Conservation (phyloP, 2,888 invertebrate genomes). For the Cantharis flavilabris region DNA sequence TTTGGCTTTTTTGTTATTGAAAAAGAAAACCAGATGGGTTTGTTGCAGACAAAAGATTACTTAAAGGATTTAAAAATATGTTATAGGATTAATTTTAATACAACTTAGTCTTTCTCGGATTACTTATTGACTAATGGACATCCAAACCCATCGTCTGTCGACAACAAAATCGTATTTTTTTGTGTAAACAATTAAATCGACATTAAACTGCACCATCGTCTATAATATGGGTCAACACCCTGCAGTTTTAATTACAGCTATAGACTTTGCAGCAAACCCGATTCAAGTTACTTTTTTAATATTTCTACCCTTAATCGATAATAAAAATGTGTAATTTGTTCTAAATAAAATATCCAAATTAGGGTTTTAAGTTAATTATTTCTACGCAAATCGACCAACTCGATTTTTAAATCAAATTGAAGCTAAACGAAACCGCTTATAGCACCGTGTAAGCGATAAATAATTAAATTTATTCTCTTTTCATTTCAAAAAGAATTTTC, state of each 20-base stretch:
- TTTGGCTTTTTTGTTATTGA: too few species aligned
- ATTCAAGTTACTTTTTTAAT: neutral
- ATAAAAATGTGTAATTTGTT: neutral
- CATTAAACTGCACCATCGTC: constrained; percentile 34
- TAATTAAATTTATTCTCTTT: neutral
- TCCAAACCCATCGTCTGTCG: neutral
- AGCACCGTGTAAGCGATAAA: neutral
- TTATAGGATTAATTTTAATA: neutral
- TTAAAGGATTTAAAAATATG: neutral
- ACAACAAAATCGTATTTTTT: constrained; percentile 28
- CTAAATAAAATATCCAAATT: neutral
- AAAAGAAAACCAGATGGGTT: neutral
- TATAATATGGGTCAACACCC: constrained; percentile 39
- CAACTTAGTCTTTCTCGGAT: neutral
- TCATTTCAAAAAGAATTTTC: neutral
- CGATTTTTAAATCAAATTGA: neutral
- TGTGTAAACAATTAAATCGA: constrained; percentile 15
- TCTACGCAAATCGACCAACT: neutral
- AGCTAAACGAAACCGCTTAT: neutral
- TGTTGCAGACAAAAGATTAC: neutral
- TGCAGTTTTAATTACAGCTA: constrained; percentile 37
- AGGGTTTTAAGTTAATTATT: neutral
- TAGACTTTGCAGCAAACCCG: constrained; percentile 9
- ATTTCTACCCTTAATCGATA: neutral
- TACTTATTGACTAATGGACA: neutral